Conservation (phyloP, 2,888 invertebrate genomes). For the Campopleginae sp. region DNA sequence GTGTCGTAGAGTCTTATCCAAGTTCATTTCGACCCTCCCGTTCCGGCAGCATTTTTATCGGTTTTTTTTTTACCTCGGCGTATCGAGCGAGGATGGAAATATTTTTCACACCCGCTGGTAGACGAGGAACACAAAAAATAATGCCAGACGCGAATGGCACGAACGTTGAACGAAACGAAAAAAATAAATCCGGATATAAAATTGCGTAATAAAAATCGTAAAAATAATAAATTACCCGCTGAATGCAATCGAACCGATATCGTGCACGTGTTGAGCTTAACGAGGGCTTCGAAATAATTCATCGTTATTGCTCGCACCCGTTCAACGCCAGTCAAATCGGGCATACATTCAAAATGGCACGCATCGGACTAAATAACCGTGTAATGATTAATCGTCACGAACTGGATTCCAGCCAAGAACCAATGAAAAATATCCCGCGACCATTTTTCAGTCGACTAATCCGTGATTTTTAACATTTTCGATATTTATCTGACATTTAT, state of each 20-base stretch:
- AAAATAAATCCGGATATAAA: background rate
- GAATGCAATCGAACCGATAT: background rate
- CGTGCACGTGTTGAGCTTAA: slow-evolving; percentile 7
- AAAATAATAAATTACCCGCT: background rate
- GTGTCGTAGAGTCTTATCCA: background rate
- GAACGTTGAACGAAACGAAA: background rate
- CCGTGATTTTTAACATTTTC: background rate
- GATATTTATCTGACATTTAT: slow-evolving; percentile 27
- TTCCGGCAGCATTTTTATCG: background rate
- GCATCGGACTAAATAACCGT: slow-evolving; percentile 42
- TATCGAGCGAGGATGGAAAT: background rate
- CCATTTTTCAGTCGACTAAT: slow-evolving; percentile 30
- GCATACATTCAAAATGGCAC: slow-evolving; percentile 44
- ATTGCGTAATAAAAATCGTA: background rate
- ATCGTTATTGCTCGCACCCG: slow-evolving; percentile 13
- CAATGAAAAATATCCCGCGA: background rate
- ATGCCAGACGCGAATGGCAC: background rate
- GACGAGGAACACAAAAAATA: background rate
- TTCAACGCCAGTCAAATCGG: slow-evolving; percentile 14
- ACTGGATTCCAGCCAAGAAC: background rate
- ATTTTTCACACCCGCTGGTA: background rate
- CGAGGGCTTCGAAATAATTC: slow-evolving; percentile 15
- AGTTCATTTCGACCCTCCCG: background rate
- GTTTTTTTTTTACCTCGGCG: background rate
- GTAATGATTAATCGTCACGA: slow-evolving; percentile 53